Evolutionary conservation across 2,113 vertebrate genomes (phyloP), one percentile per base, ranked within the genome.

Genomic region (Sinocyclocheilus grahami): DNA sequence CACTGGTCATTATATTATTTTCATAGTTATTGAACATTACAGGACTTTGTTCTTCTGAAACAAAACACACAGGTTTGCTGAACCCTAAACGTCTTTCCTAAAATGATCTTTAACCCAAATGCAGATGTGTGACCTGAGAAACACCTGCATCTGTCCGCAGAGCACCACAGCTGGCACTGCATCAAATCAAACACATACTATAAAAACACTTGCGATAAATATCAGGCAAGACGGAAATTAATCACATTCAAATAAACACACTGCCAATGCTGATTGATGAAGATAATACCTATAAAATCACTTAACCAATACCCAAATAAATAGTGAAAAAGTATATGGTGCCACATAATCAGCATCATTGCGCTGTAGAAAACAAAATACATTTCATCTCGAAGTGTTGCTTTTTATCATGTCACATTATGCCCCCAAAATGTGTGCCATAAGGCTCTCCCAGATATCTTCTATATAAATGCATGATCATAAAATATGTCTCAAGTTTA

Each of bases 91-190:
- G n/a, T 5, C 42, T 75, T 46, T 55, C 16, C 85, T 72, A 30
- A 82, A 10, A 30, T n/a, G 46, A 53, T 63, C 39, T 53, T 65
- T 78, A 72, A 58, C 89, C 88, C 89, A 85, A 80, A 77, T 84
- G 91, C 94, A 95, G 94, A 92, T 95, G 94, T 71, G 16, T 92
- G 92, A 94, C 92, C 93, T 85, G 65, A 86, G 90, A 88, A 79
- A 84, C 86, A 88, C 87, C 84, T 22, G 86, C 48, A 86, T 55
- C 81, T 84, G 30, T 67, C 51, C 84, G 33, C 86, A 83, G 22
- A 42, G 30, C 74, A 33, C 39, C 69, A 91, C 89, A 55, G 86
- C 88, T 87, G 87, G 84, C 89, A 87, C 77, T 18, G 53, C 10
- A 39, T 16, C 71, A 88, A 86, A 87, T 63, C 78, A 83, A 67